A percentile compares a stretch with the other conserved stretches of the same genome.
phyloP scores from a whole-genome alignment of 2,888 invertebrate species.

The Epinotia bilunana region DNA sequence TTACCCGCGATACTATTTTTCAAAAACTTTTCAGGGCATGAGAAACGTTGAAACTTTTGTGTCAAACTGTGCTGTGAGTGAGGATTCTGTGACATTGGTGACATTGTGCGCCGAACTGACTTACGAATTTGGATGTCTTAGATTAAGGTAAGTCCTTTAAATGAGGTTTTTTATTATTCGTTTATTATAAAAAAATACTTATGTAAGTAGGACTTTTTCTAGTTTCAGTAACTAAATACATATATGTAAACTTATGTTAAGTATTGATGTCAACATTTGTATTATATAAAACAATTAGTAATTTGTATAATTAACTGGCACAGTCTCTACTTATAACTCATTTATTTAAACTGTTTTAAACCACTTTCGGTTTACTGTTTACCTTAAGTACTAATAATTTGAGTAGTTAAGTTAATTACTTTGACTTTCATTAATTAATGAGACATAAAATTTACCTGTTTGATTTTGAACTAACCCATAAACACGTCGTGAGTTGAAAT shows the following conservation, averaged over 20 bases:
- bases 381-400: neutral
- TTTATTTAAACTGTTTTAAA: neutral
- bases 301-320: neutral
- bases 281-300: neutral
- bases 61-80: constrained; percentile 58
- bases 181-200: constrained; percentile 11
- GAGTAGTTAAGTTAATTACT: constrained; percentile 13
- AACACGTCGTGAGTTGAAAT: constrained; percentile 35
- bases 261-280: neutral
- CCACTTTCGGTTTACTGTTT: neutral
- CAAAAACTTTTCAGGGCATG: constrained; percentile 49
- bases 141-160: constrained; percentile 70
- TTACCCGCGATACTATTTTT: constrained; percentile 62
- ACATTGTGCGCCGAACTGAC: constrained; percentile 50
- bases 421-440: constrained; percentile 11
- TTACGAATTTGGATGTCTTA: constrained; percentile 76
- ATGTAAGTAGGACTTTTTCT: neutral
- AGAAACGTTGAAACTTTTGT: constrained; percentile 57
- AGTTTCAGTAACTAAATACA: neutral
- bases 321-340: neutral
- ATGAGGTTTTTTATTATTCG: neutral
- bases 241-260: neutral
- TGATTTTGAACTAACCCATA: constrained; percentile 18
- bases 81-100: constrained; percentile 51
- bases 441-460: constrained; percentile 9